phyloP scores from a whole-genome alignment of 2,888 invertebrate genomes.

The Drosophila nr. perissopoda region DNA sequence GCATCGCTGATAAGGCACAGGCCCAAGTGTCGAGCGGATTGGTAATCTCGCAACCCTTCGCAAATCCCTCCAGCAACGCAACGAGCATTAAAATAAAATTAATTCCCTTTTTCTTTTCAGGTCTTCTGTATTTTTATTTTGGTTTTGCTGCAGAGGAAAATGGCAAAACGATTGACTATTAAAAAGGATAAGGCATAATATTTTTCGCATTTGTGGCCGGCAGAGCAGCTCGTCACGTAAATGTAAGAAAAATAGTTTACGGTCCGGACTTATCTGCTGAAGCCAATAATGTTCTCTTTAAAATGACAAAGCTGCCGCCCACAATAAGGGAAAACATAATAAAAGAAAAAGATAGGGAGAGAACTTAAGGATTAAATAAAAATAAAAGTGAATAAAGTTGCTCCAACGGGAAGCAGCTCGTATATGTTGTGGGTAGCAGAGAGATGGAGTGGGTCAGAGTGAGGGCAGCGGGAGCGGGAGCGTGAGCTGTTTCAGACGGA shows the following conservation, averaged over 20 bases:
- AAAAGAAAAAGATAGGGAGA: constrained; percentile 24
- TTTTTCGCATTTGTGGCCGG: constrained; percentile 74
- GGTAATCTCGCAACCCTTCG: constrained; percentile 67
- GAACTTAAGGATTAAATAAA: constrained; percentile 51
- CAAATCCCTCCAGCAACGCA: constrained; percentile 66
- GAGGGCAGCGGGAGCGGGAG: background rate
- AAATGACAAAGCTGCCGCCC: constrained; percentile 62
- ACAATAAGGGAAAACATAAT: constrained; percentile 41
- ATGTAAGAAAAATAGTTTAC: constrained; percentile 78
- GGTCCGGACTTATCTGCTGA: constrained; percentile 63
- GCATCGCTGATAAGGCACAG: constrained; percentile 65
- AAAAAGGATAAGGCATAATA: constrained; percentile 80
- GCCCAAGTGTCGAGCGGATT: constrained; percentile 57
- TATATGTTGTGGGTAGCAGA: background rate
- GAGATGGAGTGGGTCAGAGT: background rate
- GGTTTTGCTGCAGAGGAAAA: constrained; percentile 47
- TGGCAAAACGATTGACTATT: constrained; percentile 81
- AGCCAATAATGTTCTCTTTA: constrained; percentile 74
- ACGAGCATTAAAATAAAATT: constrained; percentile 80
- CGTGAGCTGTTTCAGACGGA: background rate
- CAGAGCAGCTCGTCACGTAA: constrained; percentile 61
- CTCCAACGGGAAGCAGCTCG: constrained; percentile 5
- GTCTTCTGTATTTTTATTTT: constrained; percentile 12
- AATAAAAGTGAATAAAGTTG: constrained; percentile 46
- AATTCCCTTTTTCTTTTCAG: constrained; percentile 53